Evolutionary conservation across 1,140 invertebrate genomes (phyloP).

Genomic region (Saxidomus purpurata): DNA sequence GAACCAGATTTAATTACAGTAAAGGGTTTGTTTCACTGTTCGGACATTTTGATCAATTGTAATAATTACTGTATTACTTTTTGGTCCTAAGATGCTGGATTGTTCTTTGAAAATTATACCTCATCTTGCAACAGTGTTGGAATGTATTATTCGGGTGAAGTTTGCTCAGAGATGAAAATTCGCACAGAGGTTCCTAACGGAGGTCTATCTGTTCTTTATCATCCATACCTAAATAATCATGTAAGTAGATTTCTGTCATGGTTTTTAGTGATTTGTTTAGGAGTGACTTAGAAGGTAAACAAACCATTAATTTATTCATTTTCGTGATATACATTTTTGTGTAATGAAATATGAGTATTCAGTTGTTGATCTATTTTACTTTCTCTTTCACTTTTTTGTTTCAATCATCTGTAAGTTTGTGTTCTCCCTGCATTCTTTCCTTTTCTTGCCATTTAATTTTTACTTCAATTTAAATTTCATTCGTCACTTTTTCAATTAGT

Average conservation of each 20-base stretch:
- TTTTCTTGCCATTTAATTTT: too few species aligned
- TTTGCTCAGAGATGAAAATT: conserved; percentile 61
- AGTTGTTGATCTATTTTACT: too few species aligned
- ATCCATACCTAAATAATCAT: conserved; percentile 38
- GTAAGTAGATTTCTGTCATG: neutral
- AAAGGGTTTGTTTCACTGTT: neutral
- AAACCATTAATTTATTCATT: too few species aligned
- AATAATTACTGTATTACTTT: conserved; percentile 21
- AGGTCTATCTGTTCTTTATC: conserved; percentile 48
- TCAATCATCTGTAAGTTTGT: too few species aligned
- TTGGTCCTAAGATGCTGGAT: conserved; percentile 39
- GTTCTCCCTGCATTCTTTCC: too few species aligned
- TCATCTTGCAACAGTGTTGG: conserved; percentile 25
- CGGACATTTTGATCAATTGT: conserved; percentile 27
- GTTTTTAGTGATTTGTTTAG: too few species aligned
- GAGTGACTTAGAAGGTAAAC: too few species aligned
- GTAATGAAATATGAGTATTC: too few species aligned
- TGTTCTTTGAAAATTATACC: conserved; percentile 17
- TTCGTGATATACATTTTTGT: too few species aligned
- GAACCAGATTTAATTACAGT: neutral
- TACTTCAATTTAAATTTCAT: too few species aligned
- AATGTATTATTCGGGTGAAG: conserved; percentile 59
- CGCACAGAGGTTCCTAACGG: conserved; percentile 53
- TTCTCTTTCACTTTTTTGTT: too few species aligned
- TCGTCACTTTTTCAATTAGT: too few species aligned